Evolutionary conservation across 2,113 vertebrate species (phyloP).

Genomic region (Apteryx owenii): DNA sequence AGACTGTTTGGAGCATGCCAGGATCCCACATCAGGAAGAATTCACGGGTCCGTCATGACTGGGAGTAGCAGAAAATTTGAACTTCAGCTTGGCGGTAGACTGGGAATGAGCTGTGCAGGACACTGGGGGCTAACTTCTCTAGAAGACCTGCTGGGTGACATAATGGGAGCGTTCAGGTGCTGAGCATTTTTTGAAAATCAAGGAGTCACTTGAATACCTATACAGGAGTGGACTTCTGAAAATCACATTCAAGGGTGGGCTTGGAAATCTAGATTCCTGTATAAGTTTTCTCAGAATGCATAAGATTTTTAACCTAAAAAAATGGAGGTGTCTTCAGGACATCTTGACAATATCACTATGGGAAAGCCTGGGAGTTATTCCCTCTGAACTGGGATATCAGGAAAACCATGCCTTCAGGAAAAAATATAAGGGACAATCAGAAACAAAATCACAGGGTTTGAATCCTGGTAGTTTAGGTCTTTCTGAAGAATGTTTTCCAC

Average conservation of each 20-base stretch:
- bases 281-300: rapidly evolving
- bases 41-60: neutral
- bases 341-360: neutral
- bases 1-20: neutral
- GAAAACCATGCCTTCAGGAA: neutral
- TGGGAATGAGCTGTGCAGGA: neutral
- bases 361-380: neutral
- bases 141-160: neutral
- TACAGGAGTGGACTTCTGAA: neutral
- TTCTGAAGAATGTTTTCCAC: neutral
- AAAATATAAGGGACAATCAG: too few species aligned
- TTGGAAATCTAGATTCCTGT: neutral
- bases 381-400: neutral
- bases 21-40: neutral
- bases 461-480: neutral
- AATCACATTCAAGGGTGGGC: neutral
- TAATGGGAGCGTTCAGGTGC: too few species aligned
- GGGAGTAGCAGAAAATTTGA: neutral
- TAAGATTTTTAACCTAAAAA: neutral
- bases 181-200: neutral
- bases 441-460: neutral
- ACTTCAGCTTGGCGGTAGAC: rapidly evolving
- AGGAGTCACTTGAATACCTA: neutral
- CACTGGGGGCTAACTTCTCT: rapidly evolving
- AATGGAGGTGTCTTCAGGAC: neutral